Evolutionary conservation across 2,113 vertebrate genomes (phyloP), one percentile per base, ranked within the genome.

Genomic region (Psammodynastes pulverulentus): DNA sequence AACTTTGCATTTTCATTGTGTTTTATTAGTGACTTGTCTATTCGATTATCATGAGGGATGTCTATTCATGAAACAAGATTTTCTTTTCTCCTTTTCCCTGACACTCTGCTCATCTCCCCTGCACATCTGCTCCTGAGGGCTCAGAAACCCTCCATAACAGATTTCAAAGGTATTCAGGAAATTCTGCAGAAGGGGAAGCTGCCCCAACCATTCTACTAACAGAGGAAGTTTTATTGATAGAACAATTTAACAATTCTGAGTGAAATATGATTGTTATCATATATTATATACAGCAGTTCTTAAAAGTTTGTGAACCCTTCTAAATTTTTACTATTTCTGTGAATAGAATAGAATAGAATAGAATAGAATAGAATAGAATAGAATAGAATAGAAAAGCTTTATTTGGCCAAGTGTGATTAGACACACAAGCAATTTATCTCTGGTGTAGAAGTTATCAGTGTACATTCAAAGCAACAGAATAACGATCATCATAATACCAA

Each of bases 1-100:
- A 87, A 88, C 85, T 95, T 72, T 85, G 0, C 91, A 94, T 89
- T 51, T 96, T 95, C 91, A 72, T 46, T 90, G 87, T 86, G 13
- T 52, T 92, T 17, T 46, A 87, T 92, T 62, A 93, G 89, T 94
- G 46, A 87, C 79, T 94, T 53, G 6, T 88, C 67, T 72, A 21
- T 79, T 79, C 72, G 34, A 79, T 79, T 79, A 79, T 79, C 34
- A 79, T 79, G 72, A 79, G 34, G 17, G 86, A 51, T 51, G 48
- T 52, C 86, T 48, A 51, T 49, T 51, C 29, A 52, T 53, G 86
- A n/a, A 51, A 51, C 13, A 23, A 49, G 46, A n/a, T n/a, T 86
- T 86, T 29, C 29, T 15, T n/a, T n/a, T 52, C 13, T 12, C 46
- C 5, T 48, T 86, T 26, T 86, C 26, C 86, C 48, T 49, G 46